Evolutionary conservation across 1,140 invertebrate genomes (phyloP), one percentile per base, ranked within the genome.

Genomic region (Pogonognathellus flavescens): DNA sequence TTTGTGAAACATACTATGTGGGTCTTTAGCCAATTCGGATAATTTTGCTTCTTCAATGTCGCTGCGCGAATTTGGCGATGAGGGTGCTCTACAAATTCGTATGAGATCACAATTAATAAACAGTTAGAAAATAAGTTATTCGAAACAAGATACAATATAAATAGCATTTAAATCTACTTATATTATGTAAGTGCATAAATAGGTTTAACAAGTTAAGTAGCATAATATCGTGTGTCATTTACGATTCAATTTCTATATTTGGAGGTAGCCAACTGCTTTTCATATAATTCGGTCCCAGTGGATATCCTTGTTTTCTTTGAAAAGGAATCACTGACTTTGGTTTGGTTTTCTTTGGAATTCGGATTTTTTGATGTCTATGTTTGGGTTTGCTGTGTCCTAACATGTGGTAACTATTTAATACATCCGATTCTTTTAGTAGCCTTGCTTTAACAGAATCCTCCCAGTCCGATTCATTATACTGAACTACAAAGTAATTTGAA

Each of bases 401-500:
- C 14, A 41, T 25, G 20, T 66, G 62, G 25, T 66, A 66, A 22
- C 14, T 66, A 13, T 20, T 13, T 20, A 66, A 25, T 25, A 14
- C 13, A 14, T 66, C 62, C 1, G 62, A 66, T 25, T 66, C 62
- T 25, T 25, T 25, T 5, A 66, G 13, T 25, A 66, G 62, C 10
- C 20, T 66, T 66, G 20, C 25, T 66, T 25, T 66, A 25, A 4
- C 10, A 9, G 13, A 10, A 13, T 66, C 62, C 25, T 25, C 62
- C 62, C 62, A 66, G 5, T 66, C 62, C 4, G 13, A 25, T 25
- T 66, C 62, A 66, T 66, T 66, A 20, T 66, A 66, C 25, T 66
- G 62, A 8, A 66, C 62, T 66, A 20, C 4, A 25, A n/a, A n/a
- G n/a, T 41, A 41, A 41, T 6, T n/a, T n/a, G n/a, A 41, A 41